phyloP scores from a whole-genome alignment of 2,888 invertebrate species.

The Eupithecia centaureata region DNA sequence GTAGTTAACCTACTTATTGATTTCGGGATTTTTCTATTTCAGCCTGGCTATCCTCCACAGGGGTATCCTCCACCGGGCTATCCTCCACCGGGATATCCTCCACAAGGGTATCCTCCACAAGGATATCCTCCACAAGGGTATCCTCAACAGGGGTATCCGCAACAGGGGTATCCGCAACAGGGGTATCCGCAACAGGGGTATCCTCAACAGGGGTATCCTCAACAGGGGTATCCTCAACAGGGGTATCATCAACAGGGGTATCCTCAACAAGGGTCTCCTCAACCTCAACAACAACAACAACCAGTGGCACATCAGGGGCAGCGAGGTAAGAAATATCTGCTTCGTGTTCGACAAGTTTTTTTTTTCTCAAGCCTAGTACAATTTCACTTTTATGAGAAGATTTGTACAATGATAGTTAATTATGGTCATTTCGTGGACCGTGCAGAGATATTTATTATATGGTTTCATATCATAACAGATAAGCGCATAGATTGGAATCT shows the following conservation, averaged over 20 bases:
- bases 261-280: too few relatives aligned
- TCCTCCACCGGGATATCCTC: conserved; percentile 37
- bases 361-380: too few relatives aligned
- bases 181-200: conserved; percentile 31
- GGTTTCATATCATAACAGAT: too few relatives aligned
- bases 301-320: too few relatives aligned
- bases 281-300: too few relatives aligned
- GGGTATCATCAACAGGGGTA: neutral
- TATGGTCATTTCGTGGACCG: too few relatives aligned
- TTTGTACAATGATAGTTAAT: too few relatives aligned
- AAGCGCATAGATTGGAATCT: too few relatives aligned
- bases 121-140: neutral
- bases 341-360: neutral
- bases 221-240: neutral
- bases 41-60: conserved; percentile 19
- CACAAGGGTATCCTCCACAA: conserved; percentile 38
- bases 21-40: neutral
- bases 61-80: conserved; percentile 35
- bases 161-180: conserved; percentile 37
- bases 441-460: too few relatives aligned
- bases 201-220: conserved; percentile 31
- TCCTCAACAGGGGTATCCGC: conserved; percentile 37
- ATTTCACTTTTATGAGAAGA: too few relatives aligned
- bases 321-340: too few relatives aligned
- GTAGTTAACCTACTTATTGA: too few relatives aligned